Evolutionary conservation across 1,140 invertebrate species (phyloP), one percentile per base, ranked within the genome.

Genomic region (Ceratosolen fusciceps): DNA sequence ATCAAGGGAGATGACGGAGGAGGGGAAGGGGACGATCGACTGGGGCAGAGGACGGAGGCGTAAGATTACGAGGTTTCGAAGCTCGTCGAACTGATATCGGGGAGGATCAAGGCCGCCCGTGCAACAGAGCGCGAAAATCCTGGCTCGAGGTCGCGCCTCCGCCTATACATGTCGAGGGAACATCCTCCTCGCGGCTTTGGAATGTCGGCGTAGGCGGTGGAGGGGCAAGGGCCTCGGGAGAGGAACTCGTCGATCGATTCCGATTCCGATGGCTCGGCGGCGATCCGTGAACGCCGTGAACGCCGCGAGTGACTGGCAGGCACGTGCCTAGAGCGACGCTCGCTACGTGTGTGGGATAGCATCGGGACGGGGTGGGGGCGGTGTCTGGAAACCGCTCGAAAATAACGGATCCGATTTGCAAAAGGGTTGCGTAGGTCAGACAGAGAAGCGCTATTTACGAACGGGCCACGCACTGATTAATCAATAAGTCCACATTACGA

Each of bases 41-140:
- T 34, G 31, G 24, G 37, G 21, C 1, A 67, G 34, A 39, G 16
- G n/a, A n/a, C 34, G 24, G 21, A n/a, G 65, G 43, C 2, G 37
- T 12, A 47, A 43, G 39, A 7, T 10, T 43, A 43, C 19, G 65
- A 24, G 29, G n/a, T 47, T n/a, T 70, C 29, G 67, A 8, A 43
- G 39, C 67, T 70, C 39, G 39, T 49, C 39, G 43, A 39, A 49
- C n/a, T 71, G 54, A 71, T 71, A 43, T 52, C 14, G 47, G 16
- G 26, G 47, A 71, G 43, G 47, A 71, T 31, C 47, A n/a, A 71
- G 26, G 26, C 1, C 21, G 68, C 26, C 43, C 29, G n/a, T 54
- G 47, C 7, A 71, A 24, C 26, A 9, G 47, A 71, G 19, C 52
- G 39, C 19, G 47, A 54, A 54, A 29, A 71, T 71, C 47, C 3